Evolutionary conservation across 2,113 vertebrate genomes (phyloP).

Genomic region (Junco hyemalis): DNA sequence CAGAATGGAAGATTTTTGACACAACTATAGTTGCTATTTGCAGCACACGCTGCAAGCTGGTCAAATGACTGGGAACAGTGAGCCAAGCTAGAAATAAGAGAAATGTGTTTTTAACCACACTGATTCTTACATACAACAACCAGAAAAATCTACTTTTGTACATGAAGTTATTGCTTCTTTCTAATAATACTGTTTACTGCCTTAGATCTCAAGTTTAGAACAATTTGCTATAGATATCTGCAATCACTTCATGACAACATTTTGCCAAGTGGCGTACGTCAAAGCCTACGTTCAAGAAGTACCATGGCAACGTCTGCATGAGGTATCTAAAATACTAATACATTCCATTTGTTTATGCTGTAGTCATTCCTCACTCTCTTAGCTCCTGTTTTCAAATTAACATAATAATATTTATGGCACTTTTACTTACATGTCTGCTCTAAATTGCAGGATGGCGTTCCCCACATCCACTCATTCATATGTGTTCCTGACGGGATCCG

Average conservation of each 20-base stretch:
- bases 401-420: neutral
- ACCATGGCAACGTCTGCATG: slow-evolving; percentile 84
- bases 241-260: slow-evolving; percentile 84
- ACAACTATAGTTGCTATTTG: neutral
- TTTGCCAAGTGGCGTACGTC: slow-evolving; percentile 81
- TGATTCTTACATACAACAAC: neutral
- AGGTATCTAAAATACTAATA: slow-evolving; percentile 71
- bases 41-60: neutral
- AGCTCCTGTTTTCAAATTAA: neutral
- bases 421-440: slow-evolving; percentile 17
- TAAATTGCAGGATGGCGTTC: slow-evolving; percentile 74
- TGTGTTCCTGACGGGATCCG: slow-evolving; percentile 76
- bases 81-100: neutral
- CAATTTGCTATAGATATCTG: slow-evolving; percentile 86
- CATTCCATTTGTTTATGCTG: neutral
- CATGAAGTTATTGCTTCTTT: neutral
- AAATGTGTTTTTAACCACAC: neutral
- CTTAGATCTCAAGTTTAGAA: slow-evolving; percentile 83
- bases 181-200: slow-evolving; percentile 20
- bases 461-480: slow-evolving; percentile 85
- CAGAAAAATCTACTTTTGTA: neutral
- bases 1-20: neutral
- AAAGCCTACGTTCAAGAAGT: slow-evolving; percentile 83
- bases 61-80: neutral
- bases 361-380: neutral